Conservation (phyloP, 2,797 vertebrate genomes). For the Chelonia mydas region DNA sequence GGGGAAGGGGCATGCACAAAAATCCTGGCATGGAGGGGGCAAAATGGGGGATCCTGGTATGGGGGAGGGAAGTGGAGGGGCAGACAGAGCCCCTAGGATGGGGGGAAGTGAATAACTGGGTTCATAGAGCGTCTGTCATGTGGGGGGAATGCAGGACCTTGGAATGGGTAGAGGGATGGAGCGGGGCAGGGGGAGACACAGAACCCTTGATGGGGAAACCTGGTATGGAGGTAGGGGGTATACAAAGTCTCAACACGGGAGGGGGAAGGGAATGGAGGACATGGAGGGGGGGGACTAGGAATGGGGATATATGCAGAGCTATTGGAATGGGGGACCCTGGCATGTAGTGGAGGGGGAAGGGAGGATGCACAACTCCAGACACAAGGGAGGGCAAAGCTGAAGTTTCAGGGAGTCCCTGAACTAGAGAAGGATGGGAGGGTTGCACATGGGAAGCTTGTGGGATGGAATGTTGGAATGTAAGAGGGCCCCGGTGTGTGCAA, state of each 20-base stretch:
- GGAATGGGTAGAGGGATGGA: background rate
- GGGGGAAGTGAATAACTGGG: background rate
- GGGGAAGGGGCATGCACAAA: background rate
- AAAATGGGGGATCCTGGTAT: background rate
- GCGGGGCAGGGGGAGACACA: background rate
- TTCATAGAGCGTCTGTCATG: background rate
- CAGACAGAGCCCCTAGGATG: background rate
- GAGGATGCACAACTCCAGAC: background rate
- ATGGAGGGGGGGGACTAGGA: background rate
- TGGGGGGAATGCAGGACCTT: background rate
- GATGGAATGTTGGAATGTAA: background rate
- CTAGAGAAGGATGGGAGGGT: background rate
- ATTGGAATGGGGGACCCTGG: background rate
- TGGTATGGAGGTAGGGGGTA: background rate
- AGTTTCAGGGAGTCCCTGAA: background rate
- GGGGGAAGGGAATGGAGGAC: background rate
- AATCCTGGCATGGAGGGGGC: background rate
- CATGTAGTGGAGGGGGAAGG: background rate
- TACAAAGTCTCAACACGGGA: too few species aligned
- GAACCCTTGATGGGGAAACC: background rate
- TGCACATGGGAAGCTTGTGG: background rate
- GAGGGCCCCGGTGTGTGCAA: background rate
- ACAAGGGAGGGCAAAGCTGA: background rate
- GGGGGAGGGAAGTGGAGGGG: background rate
- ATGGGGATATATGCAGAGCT: background rate